These are phyloP conservation scores for Helogale parvula DNA, from an alignment of 2,113 vertebrate genomes.

Conservation along the genomic window DNA sequence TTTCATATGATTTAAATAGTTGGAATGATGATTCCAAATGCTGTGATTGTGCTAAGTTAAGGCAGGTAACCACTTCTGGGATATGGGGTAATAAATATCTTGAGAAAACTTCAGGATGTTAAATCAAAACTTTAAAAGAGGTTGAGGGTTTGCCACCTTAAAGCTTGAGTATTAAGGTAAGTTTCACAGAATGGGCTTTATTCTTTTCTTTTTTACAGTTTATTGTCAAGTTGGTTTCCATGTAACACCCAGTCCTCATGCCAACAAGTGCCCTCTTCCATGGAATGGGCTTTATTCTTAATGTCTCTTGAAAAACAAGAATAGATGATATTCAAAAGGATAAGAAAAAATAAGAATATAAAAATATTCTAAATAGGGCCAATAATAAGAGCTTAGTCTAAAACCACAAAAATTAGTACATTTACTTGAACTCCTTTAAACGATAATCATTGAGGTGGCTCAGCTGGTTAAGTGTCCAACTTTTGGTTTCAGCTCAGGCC, in stretches of 20 bases:
- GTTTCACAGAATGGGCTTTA: neutral
- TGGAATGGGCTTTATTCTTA: neutral
- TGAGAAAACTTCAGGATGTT: neutral
- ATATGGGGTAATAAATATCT: neutral
- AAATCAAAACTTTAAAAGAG: neutral
- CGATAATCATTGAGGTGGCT: neutral
- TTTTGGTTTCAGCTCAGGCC: too few relatives aligned
- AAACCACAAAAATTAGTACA: neutral
- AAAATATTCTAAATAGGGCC: neutral
- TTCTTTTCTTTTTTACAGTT: too few relatives aligned
- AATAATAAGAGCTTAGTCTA: neutral
- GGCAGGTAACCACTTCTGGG: neutral
- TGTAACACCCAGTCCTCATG: too few relatives aligned
- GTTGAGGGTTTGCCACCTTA: neutral
- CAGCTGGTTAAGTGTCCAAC: too few relatives aligned
- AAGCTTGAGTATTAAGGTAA: neutral
- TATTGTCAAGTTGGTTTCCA: too few relatives aligned
- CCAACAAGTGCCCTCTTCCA: too few relatives aligned
- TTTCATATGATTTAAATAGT: conserved; percentile 18
- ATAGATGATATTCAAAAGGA: neutral
- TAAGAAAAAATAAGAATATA: neutral
- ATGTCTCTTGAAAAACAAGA: neutral
- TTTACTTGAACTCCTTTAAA: conserved; percentile 26
- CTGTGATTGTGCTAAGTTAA: neutral
- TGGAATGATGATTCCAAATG: neutral